These are phyloP conservation scores for Megaceryle alcyon DNA, from an alignment of 2,797 vertebrate species.

Conservation along the genomic window DNA sequence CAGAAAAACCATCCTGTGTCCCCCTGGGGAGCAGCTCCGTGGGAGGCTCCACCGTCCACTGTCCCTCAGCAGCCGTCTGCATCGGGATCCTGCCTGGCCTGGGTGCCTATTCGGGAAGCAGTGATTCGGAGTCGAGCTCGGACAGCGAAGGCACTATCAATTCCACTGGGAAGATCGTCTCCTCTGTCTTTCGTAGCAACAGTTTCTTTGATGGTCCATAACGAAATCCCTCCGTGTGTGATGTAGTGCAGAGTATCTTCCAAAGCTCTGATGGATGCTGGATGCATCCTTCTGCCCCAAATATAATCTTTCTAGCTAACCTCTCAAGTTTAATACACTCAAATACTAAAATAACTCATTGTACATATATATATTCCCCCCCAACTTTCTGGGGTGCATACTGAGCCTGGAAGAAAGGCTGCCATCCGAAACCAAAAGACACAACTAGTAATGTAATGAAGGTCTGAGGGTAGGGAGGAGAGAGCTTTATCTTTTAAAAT, in stretches of 20 bases:
- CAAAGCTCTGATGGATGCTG: conserved; percentile 18
- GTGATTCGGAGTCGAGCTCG: conserved; percentile 96
- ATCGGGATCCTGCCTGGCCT: conserved; percentile 95
- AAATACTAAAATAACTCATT: conserved; percentile 16
- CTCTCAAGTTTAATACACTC: not conserved
- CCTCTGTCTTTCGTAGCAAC: conserved; percentile 84
- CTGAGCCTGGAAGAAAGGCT: conserved; percentile 3
- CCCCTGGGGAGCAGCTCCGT: conserved; percentile 71
- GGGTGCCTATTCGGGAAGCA: conserved; percentile 94
- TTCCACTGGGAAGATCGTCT: conserved; percentile 85
- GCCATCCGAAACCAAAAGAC: not conserved
- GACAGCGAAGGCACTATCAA: conserved; percentile 96
- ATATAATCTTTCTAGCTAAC: conserved; percentile 50
- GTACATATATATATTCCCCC: not conserved
- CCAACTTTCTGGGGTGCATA: not conserved
- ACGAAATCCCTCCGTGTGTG: not conserved
- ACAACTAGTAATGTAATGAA: not conserved
- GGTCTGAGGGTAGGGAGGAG: not conserved
- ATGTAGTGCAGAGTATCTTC: conserved; percentile 18
- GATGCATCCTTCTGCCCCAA: conserved; percentile 24
- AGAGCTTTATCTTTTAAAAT: conserved; percentile 14
- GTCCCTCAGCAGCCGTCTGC: conserved; percentile 92
- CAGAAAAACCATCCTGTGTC: conserved; percentile 72
- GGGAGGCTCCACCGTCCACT: conserved; percentile 82
- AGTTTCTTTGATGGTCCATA: conserved; percentile 81